Evolutionary conservation across 2,888 invertebrate genomes (phyloP), one percentile per base, ranked within the genome.

Genomic region (Trissolcus brochymenae): DNA sequence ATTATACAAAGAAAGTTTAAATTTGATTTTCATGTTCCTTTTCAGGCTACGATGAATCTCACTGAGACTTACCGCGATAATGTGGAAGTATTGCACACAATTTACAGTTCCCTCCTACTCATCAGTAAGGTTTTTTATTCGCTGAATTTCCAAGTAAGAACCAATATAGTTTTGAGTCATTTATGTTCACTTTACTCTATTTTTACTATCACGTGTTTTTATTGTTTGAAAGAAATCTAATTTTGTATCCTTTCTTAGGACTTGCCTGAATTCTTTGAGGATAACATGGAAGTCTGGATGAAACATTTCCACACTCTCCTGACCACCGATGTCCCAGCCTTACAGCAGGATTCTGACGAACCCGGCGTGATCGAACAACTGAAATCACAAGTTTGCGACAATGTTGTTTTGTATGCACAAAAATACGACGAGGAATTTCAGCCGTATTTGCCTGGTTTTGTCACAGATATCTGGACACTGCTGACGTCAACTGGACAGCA

Each of bases 381-480:
- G 0, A 95, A 97, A 80, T 96, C 98, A 0, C 98, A 98, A 90
- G 95, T 99, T 43, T 99, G 99, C 90, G 98, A 98, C 88, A 98
- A 98, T 87, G 94, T 98, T 11, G 93, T 95, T 0, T 91, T 99
- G 66, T 99, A 98, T 89, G 98, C 99, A 0, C 95, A 97, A 84
- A 98, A 98, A 87, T 99, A 99, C 85, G 98, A 98, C 86, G 99
- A 99, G 89, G 99, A 99, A 87, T 99, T 99, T 89, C 93, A 93
- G 11, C 94, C 94, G 0, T 97, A 95, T 89, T 93, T 99, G 81
- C 95, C 95, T 0, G 92, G 92, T 68, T 99, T 99, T 91, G 98
- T 99, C n/a, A 95, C 95, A 0, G 96, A 95, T 57, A 95, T 98
- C 65, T 99, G 99, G 98, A 94, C 94, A 77, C 91, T 99, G 57